phyloP scores from a whole-genome alignment of 2,797 vertebrate species.

The Pseudotriccus pelzelni region DNA sequence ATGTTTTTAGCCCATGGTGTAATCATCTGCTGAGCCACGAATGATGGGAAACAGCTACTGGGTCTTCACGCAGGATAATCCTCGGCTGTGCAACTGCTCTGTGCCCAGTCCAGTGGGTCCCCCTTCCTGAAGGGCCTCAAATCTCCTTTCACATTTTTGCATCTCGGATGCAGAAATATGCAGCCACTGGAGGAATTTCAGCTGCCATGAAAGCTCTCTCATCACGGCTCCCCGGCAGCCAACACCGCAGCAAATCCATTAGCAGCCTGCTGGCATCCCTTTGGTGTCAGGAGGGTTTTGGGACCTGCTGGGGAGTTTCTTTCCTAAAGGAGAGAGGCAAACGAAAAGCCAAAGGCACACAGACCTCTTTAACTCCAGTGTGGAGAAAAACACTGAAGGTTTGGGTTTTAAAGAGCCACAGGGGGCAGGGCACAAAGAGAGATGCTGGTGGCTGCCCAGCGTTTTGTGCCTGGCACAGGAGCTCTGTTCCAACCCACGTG shows the following conservation, averaged over 20 bases:
- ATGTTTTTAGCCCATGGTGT: background rate
- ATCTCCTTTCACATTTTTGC: slow-evolving; percentile 36
- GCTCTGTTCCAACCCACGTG: fast-evolving
- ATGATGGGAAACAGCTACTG: background rate
- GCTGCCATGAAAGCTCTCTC: slow-evolving; percentile 48
- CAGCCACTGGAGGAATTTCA: slow-evolving; percentile 27
- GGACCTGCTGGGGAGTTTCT: background rate
- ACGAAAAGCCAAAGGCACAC: background rate
- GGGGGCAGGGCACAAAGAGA: background rate
- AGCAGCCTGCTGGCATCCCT: slow-evolving; percentile 11
- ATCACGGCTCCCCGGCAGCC: background rate
- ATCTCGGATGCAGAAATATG: background rate
- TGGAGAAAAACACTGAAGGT: fast-evolving
- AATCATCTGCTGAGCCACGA: background rate
- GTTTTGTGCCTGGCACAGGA: fast-evolving
- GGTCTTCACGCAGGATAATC: background rate
- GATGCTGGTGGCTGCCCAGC: background rate
- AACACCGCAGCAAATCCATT: slow-evolving; percentile 45
- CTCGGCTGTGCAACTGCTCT: background rate
- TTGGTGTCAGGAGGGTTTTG: background rate
- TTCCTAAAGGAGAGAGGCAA: background rate
- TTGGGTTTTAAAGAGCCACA: background rate
- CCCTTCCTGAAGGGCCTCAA: background rate
- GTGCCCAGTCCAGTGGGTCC: background rate
- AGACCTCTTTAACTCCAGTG: background rate